Percentiles rank a stretch among this genome's conserved stretches.
Conservation (phyloP, 2,113 vertebrate genomes). For the Pelobates fuscus region DNA sequence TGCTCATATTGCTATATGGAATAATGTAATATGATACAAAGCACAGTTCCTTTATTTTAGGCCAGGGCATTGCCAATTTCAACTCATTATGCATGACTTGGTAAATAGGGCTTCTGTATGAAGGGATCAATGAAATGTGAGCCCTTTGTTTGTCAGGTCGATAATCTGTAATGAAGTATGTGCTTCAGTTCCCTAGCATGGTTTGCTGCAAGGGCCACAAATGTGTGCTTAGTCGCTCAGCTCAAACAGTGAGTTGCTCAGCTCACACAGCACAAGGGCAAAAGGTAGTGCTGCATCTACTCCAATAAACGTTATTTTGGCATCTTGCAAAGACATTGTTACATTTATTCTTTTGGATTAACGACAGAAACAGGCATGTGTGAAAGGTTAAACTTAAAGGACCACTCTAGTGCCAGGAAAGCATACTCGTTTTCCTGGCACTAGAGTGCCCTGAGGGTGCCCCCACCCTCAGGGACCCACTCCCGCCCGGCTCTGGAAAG, state of each 20-base stretch:
- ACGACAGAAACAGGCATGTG: too few relatives aligned
- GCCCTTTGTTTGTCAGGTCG: conserved; percentile 79
- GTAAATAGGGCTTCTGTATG: conserved; percentile 55
- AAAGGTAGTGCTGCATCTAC: too few relatives aligned
- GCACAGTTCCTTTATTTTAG: conserved; percentile 35
- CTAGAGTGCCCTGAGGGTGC: too few relatives aligned
- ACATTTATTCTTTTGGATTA: too few relatives aligned
- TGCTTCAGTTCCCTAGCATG: conserved; percentile 68
- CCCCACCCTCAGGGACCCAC: too few relatives aligned
- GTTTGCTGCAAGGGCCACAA: conserved; percentile 57
- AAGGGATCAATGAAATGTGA: conserved; percentile 73
- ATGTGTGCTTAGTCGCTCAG: conserved; percentile 53
- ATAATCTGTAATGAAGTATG: conserved; percentile 80
- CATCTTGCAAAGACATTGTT: too few relatives aligned
- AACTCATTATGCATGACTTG: conserved; percentile 39
- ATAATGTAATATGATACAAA: neutral
- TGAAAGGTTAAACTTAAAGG: too few relatives aligned
- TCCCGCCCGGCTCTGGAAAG: too few relatives aligned
- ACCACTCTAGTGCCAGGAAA: too few relatives aligned
- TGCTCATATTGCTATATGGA: neutral
- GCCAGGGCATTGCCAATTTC: conserved; percentile 22
- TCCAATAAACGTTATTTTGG: too few relatives aligned
- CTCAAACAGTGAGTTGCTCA: conserved; percentile 42
- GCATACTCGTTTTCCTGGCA: too few relatives aligned
- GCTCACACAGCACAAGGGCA: conserved; percentile 14